Base-by-base conservation (phyloP, 1,140 invertebrate species). In the Anoplolepis gracilipes region DNA sequence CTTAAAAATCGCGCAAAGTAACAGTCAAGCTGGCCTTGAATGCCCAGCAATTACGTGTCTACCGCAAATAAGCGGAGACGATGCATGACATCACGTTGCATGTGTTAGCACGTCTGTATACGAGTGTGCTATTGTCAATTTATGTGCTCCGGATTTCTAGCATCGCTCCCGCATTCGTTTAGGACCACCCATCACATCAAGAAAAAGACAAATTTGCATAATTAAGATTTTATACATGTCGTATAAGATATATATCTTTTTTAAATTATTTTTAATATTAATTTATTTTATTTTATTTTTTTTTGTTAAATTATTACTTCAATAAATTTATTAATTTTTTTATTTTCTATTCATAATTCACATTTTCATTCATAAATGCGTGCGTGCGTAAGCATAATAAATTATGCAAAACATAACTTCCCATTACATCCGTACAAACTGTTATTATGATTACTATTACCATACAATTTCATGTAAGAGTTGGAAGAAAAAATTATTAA, bases 1-100 rank as follows among this genome's bases (percentile, higher is more conserved):
- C 67, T 69, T 81, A 88, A 90, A 90, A 90, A 90, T 90, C 55
- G 81, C 64, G 67, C 84, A 62, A 88, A 87, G 85, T 89, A 90
- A 70, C 79, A 57, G 88, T 57, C 59, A 65, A 76, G 49, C 53
- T 64, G 89, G 59, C 90, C 90, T 91, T 91, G 87, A 84, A 84
- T 70, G 57, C 77, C 65, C 55, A 53, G 85, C 82, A 89, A 90
- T 91, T 91, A 89, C 87, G 82, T 59, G 87, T 87, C 85, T 67
- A 59, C 84, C 62, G 73, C 84, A 75, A 88, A 90, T 85, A 87
- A 90, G 72, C 88, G 57, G 78, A 88, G 59, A 87, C 79, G 76
- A 90, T 42, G 69, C 75, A 55, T 87, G 78, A 89, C 81, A 87
- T 90, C 76, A 84, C 85, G 77, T 28, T 70, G 81, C 39, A 55